phyloP scores from a whole-genome alignment of 2,888 invertebrate species.

The Carcina quercana region DNA sequence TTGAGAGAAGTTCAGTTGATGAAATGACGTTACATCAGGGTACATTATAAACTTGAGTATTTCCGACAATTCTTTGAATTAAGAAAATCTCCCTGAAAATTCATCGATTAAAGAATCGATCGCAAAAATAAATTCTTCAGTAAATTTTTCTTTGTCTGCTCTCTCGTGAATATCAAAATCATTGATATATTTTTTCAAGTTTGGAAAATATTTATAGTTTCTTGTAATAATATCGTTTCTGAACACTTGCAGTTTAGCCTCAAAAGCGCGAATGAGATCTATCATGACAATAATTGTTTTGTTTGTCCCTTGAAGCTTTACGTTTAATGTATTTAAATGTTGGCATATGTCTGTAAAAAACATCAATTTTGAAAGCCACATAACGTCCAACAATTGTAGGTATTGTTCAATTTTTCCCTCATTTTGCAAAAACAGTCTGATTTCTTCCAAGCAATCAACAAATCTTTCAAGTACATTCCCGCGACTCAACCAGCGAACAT shows the following conservation, averaged over 20 bases:
- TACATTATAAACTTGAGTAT: constrained; percentile 16
- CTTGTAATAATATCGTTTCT: constrained; percentile 13
- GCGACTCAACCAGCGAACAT: constrained; percentile 24
- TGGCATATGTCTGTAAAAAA: constrained; percentile 23
- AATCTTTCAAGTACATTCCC: constrained; percentile 26
- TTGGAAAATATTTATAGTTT: constrained; percentile 16
- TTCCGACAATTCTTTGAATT: constrained; percentile 18
- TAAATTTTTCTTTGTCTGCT: constrained; percentile 10
- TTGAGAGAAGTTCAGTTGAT: constrained; percentile 13
- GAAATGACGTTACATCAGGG: constrained; percentile 13
- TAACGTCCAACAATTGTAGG: constrained; percentile 16
- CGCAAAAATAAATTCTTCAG: constrained; percentile 18
- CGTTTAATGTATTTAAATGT: constrained; percentile 19
- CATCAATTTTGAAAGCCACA: constrained; percentile 25
- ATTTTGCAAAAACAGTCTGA: constrained; percentile 22
- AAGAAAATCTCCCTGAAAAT: constrained; percentile 17
- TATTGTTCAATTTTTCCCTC: constrained; percentile 17
- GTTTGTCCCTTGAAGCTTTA: constrained; percentile 22
- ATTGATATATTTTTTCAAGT: constrained; percentile 14
- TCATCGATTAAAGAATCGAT: constrained; percentile 17
- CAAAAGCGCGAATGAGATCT: constrained; percentile 22
- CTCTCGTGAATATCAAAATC: constrained; percentile 13
- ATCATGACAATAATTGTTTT: constrained; percentile 22
- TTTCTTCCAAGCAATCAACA: constrained; percentile 25
- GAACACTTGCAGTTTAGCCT: constrained; percentile 19